A percentile compares a stretch with the other conserved stretches of the same genome.
phyloP scores from a whole-genome alignment of 2,797 vertebrate genomes.

The Helicolenus hilgendorfi region DNA sequence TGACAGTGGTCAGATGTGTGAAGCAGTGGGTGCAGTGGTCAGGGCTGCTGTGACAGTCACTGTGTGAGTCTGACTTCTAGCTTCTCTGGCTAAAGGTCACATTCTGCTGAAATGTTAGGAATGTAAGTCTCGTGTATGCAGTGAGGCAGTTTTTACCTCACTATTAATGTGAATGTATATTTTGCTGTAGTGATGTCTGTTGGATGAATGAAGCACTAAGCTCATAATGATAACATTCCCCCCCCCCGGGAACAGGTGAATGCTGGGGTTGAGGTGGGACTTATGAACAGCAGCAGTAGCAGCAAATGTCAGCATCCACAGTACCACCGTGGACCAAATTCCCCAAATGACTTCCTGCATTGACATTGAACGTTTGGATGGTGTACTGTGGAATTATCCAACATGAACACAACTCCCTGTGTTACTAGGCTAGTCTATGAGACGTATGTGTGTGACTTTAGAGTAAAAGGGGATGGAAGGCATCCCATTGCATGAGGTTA shows the following conservation, averaged over 20 bases:
- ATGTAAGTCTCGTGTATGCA: background rate
- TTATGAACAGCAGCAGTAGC: background rate
- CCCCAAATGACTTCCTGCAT: background rate
- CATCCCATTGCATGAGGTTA: background rate
- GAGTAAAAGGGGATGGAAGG: background rate
- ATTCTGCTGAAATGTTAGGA: background rate
- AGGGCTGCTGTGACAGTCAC: background rate
- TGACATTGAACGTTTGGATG: background rate
- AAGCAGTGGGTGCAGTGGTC: background rate
- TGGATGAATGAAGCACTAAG: slow-evolving; percentile 2
- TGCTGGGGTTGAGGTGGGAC: background rate
- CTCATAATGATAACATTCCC: background rate
- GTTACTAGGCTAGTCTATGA: background rate
- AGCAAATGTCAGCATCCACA: background rate
- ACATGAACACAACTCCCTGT: background rate
- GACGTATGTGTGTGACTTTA: background rate
- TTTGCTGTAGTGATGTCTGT: background rate
- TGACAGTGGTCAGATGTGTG: background rate
- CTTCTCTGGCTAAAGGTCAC: slow-evolving; percentile 44
- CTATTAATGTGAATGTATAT: background rate
- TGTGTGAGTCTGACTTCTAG: slow-evolving; percentile 24
- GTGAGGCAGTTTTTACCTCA: background rate
- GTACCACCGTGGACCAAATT: background rate
- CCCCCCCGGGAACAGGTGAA: background rate
- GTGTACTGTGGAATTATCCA: background rate